Conservation (phyloP, 2,113 vertebrate genomes). For the Pangasianodon gigas region DNA sequence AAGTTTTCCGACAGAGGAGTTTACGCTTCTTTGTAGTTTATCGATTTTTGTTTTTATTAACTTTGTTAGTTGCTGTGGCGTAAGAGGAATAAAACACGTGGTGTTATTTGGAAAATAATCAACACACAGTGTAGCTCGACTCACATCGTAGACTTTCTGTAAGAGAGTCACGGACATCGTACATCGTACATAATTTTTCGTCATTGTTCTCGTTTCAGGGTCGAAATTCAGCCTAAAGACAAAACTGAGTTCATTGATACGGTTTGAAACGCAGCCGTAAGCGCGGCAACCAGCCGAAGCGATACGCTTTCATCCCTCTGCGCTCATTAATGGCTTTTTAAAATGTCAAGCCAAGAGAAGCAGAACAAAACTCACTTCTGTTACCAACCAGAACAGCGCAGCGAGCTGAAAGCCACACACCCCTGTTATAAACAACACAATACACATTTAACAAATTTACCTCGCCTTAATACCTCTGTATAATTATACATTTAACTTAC, state of each 20-base stretch:
- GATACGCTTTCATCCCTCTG: constrained; percentile 1
- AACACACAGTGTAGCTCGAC: neutral
- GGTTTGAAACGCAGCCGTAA: neutral
- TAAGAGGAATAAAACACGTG: neutral
- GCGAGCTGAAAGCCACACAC: neutral
- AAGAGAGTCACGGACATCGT: neutral
- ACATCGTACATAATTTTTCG: neutral
- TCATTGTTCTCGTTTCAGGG: neutral
- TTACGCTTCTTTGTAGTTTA: neutral
- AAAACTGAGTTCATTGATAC: neutral
- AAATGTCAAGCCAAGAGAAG: constrained; percentile 45
- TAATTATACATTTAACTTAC: neutral
- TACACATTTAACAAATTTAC: neutral
- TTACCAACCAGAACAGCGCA: neutral
- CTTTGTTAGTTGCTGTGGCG: neutral
- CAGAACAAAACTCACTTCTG: constrained; percentile 6
- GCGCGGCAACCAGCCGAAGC: neutral
- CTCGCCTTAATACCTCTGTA: neutral
- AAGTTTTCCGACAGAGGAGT: neutral
- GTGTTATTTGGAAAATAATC: neutral
- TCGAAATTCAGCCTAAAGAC: neutral
- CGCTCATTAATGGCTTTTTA: constrained; percentile 29
- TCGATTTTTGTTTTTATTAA: neutral
- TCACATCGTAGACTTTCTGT: neutral
- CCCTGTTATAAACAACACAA: neutral